These are phyloP conservation scores for Buphagus erythrorhynchus DNA, from an alignment of 2,797 vertebrate genomes.

Conservation along the genomic window DNA sequence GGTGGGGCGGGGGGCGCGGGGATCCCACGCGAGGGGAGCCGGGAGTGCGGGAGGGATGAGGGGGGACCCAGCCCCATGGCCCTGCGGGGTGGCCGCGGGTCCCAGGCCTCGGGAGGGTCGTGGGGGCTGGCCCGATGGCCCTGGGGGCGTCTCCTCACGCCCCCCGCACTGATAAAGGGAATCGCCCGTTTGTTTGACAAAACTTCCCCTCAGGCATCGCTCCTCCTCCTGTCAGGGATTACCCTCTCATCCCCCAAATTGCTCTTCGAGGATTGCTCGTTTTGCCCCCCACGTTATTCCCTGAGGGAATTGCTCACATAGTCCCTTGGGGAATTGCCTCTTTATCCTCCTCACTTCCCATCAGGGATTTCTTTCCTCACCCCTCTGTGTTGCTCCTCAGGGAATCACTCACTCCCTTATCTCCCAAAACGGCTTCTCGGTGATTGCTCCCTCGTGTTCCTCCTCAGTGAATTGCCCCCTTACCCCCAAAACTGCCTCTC, in stretches of 20 bases:
- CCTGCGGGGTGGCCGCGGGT: too few relatives aligned
- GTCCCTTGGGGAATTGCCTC: not conserved
- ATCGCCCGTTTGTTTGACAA: not conserved
- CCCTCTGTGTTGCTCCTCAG: not conserved
- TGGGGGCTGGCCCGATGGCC: not conserved
- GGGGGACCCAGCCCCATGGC: not conserved
- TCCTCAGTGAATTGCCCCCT: not conserved
- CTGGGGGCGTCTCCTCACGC: not conserved
- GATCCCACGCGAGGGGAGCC: not conserved
- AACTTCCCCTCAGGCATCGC: not conserved
- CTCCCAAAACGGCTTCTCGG: not conserved
- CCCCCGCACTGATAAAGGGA: not conserved
- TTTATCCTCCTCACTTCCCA: not conserved
- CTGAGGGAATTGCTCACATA: not conserved
- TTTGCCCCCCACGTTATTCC: not conserved
- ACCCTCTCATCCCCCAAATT: not conserved
- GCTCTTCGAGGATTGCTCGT: not conserved
- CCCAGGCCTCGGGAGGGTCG: not conserved
- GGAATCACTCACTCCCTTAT: not conserved
- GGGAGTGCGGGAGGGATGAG: not conserved
- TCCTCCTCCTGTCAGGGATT: not conserved
- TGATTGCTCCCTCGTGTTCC: not conserved
- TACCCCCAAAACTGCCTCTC: not conserved
- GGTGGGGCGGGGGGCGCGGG: conserved; percentile 75
- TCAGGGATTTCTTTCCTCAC: not conserved